Base-by-base conservation (phyloP, 2,888 invertebrate genomes). In the Stramonita haemastoma region DNA sequence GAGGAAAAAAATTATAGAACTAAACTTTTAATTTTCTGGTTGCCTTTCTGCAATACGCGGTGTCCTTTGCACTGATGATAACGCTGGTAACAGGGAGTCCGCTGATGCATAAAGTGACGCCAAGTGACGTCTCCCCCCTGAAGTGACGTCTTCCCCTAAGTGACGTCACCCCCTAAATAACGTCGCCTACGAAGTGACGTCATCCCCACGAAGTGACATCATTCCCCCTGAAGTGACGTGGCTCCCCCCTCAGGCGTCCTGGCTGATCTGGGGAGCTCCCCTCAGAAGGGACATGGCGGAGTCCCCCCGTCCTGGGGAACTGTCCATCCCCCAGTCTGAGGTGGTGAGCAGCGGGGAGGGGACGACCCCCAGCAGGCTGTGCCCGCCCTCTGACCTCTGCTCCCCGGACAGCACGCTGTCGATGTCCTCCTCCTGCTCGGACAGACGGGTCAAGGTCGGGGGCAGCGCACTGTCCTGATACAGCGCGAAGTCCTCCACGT, bases 231-330 rank as follows among this genome's bases (percentile, higher is more conserved):
- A 46, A 46, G 46, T 46, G 8, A 46, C 46, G 46, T 8, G 11
- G 60, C 19, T 19, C 81, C 26, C 36, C 26, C 22, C 22, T 86
- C 86, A 87, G 56, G 87, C 87, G n/a, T 87, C 87, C 87, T 87
- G 87, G 29, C 87, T 87, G 87, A 87, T 87, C 73, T 87, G 87
- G 6, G 8, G 87, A 19, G 66, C 46, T 4, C 87, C 70, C 15
- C 87, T 8, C 36, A 70, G 5, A 22, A 34, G 66, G 36, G 73
- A 70, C 22, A 70, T 87, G 66, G 66, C 34, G 32, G 70, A 15
- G 19, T 87, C 73, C 46, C 36, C 36, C 1, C 73, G 26, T 32
- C 36, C 46, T 1, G 70, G 34, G 15, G 87, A 56, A 34, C 32
- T 87, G 46, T 66, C 46, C 46, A 87, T 26, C 6, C 26, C n/a